Percentiles rank a stretch among this genome's conserved stretches.
Conservation (phyloP, 2,888 invertebrate species). For the Panopea generosa region DNA sequence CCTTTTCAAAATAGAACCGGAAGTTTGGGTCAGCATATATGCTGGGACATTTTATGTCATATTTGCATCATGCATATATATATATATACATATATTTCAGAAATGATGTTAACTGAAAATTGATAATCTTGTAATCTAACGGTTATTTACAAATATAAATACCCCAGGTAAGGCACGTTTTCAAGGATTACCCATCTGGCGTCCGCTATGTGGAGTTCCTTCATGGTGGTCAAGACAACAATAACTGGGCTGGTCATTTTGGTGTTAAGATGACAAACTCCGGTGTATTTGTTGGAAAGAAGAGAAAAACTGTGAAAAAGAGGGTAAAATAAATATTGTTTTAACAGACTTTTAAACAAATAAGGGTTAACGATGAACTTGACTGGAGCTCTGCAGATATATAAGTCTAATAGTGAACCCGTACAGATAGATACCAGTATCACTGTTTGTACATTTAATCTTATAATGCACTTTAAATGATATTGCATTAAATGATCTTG, state of each 20-base stretch:
- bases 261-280: conserved; percentile 89
- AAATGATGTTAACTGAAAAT: background rate
- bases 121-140: background rate
- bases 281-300: conserved; percentile 51
- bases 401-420: too few relatives aligned
- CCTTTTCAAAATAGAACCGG: too few relatives aligned
- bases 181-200: conserved; percentile 87
- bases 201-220: conserved; percentile 86
- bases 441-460: too few relatives aligned
- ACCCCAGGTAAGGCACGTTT: conserved; percentile 86
- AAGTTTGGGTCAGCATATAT: too few relatives aligned
- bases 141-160: background rate
- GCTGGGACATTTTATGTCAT: too few relatives aligned
- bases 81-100: too few relatives aligned
- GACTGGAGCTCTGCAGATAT: too few relatives aligned
- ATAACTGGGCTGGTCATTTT: conserved; percentile 89
- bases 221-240: conserved; percentile 88
- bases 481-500: too few relatives aligned
- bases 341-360: background rate
- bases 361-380: too few relatives aligned
- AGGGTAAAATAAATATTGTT: conserved; percentile 19
- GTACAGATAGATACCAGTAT: too few relatives aligned
- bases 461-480: too few relatives aligned
- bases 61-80: too few relatives aligned
- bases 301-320: conserved; percentile 35